Conservation (phyloP, 2,797 vertebrate genomes). For the Enteromius viviparus region DNA sequence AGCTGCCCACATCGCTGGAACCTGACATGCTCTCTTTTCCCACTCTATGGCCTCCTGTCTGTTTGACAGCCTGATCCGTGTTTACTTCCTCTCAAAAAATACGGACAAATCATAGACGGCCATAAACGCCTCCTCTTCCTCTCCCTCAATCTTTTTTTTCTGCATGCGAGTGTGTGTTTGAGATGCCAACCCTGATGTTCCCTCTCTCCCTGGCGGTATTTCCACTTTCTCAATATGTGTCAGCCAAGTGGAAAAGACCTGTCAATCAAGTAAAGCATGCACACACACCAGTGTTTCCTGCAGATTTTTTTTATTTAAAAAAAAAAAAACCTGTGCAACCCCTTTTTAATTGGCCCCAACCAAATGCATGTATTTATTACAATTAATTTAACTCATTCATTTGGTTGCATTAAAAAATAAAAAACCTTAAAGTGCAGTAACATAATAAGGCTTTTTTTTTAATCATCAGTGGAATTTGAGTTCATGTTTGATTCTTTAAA, state of each 20-base stretch:
- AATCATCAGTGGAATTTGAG: not conserved
- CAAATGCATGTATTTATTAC: not conserved
- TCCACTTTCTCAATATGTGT: slow-evolving; percentile 63
- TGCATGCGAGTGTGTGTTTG: slow-evolving; percentile 39
- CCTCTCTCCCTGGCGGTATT: slow-evolving; percentile 59
- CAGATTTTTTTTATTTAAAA: not conserved
- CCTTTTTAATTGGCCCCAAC: not conserved
- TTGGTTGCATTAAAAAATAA: not conserved
- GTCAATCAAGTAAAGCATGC: slow-evolving; percentile 65
- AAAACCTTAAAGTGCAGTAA: not conserved
- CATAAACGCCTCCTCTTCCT: slow-evolving; percentile 48
- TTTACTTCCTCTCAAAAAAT: slow-evolving; percentile 58
- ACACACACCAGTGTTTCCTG: slow-evolving; percentile 47
- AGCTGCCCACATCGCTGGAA: slow-evolving; percentile 52
- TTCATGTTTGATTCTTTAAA: slow-evolving; percentile 12
- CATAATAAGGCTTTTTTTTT: not conserved
- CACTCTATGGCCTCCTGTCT: slow-evolving; percentile 51
- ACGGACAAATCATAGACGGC: slow-evolving; percentile 56
- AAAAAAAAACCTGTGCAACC: not conserved
- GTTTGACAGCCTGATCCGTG: slow-evolving; percentile 58
- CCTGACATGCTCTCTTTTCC: slow-evolving; percentile 41
- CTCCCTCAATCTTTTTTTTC: slow-evolving; percentile 36
- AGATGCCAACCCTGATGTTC: slow-evolving; percentile 65
- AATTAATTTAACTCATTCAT: not conserved
- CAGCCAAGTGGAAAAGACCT: slow-evolving; percentile 66